Evolutionary conservation across 2,113 vertebrate species (phyloP).

Genomic region (Caracal caracal): DNA sequence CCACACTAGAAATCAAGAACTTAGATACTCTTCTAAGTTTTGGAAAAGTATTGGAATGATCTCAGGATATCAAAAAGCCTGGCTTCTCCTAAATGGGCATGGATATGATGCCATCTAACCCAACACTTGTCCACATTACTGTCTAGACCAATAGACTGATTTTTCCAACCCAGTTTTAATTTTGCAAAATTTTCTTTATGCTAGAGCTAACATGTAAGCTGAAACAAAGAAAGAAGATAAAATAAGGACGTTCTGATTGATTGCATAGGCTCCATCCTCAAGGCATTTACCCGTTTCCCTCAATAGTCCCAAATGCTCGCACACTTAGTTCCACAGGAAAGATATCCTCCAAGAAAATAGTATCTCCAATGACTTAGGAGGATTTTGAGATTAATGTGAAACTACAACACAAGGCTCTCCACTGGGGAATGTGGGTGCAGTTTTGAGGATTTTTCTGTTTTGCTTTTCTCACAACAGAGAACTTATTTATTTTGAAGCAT

Average conservation of each 20-base stretch:
- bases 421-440: neutral
- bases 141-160: neutral
- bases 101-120: neutral
- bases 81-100: neutral
- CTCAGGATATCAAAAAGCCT: neutral
- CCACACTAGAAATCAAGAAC: neutral
- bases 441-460: neutral
- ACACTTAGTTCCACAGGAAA: neutral
- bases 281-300: neutral
- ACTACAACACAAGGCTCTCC: neutral
- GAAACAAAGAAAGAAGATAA: neutral
- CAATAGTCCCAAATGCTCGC: neutral
- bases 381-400: neutral
- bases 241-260: neutral
- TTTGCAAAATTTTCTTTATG: neutral
- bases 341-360: neutral
- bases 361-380: neutral
- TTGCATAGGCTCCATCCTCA: neutral
- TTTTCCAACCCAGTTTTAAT: neutral
- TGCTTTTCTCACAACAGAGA: neutral
- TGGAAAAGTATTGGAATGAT: neutral
- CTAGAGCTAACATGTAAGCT: neutral
- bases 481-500: neutral
- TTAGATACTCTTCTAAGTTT: neutral
- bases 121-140: neutral